Evolutionary conservation across 2,797 vertebrate genomes (phyloP), one percentile per base, ranked within the genome.

Genomic region (Gorsachius magnificus): DNA sequence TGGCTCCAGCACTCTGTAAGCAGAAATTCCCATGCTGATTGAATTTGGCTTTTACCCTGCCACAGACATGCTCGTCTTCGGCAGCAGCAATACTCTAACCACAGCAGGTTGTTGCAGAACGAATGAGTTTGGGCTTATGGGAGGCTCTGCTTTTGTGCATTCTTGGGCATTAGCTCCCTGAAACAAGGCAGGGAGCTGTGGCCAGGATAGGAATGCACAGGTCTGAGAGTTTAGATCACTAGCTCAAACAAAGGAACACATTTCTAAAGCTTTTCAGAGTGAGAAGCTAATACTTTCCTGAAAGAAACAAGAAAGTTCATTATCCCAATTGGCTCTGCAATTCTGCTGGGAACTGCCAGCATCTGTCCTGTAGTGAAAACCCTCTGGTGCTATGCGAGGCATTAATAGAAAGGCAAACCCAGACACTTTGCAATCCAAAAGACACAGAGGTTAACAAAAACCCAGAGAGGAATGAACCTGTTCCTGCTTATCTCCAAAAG

Each of bases 401-500:
- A 63, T 57, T 65, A 90, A 91, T 57, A 83, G 20, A 89, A 93
- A 61, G 65, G 87, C 93, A 83, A 91, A 58, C 28, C 16, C 82
- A 93, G 76, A 65, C 75, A 72, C 76, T 95, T 6, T 28, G 58
- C 84, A 91, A 91, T 83, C 69, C 85, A 72, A 81, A 88, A 91
- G 61, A 83, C 78, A 91, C 31, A 63, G 69, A 94, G 80, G 93
- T 81, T 95, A 93, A 93, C 77, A 91, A 95, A 96, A 96, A 72
- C 76, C 89, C 82, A 84, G 87, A 79, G 35, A 64, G 82, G 79
- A 48, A 86, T 72, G 89, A 94, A 96, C 94, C 95, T 91, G 76
- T 43, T 87, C 58, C 87, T 79, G 93, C 89, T 95, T 96, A 95
- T 96, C 92, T 92, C 92, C 87, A 94, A 92, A 97, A 81, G 50